These are phyloP conservation scores for Embiotoca jacksoni DNA, from an alignment of 2,113 vertebrate species.

Conservation along the genomic window DNA sequence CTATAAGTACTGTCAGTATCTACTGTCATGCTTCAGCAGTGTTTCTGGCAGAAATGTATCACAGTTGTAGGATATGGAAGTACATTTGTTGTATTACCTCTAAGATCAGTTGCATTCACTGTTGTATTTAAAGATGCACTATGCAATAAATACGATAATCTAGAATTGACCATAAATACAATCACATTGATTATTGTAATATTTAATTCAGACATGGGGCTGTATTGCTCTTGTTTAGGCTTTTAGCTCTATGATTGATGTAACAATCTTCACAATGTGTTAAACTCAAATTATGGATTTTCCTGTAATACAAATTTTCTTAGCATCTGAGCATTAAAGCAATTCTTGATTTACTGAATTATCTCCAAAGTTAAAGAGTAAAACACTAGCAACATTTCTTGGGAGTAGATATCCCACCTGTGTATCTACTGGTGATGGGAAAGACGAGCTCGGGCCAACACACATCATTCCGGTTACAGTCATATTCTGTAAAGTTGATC, in stretches of 20 bases:
- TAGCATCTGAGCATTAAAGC: background rate
- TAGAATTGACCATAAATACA: background rate
- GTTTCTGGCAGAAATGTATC: background rate
- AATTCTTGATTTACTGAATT: background rate
- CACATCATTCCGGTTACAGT: slow-evolving; percentile 92
- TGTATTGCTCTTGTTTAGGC: background rate
- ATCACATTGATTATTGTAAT: background rate
- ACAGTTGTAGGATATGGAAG: background rate
- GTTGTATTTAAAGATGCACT: background rate
- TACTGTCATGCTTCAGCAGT: background rate
- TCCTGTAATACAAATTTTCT: too few relatives aligned
- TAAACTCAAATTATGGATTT: background rate
- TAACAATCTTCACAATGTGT: background rate
- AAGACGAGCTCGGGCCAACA: slow-evolving; percentile 95
- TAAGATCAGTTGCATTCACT: background rate
- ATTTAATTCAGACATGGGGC: too few relatives aligned
- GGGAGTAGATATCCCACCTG: slow-evolving; percentile 81
- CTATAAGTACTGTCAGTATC: background rate
- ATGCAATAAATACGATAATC: background rate
- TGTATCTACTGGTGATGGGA: slow-evolving; percentile 91
- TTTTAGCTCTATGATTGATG: too few relatives aligned
- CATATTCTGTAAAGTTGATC: slow-evolving; percentile 94
- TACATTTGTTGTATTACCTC: too few relatives aligned
- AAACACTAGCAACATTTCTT: background rate
- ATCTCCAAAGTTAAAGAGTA: background rate